These are phyloP conservation scores for Chaetops frenatus DNA, from an alignment of 2,113 vertebrate species.

Conservation along the genomic window DNA sequence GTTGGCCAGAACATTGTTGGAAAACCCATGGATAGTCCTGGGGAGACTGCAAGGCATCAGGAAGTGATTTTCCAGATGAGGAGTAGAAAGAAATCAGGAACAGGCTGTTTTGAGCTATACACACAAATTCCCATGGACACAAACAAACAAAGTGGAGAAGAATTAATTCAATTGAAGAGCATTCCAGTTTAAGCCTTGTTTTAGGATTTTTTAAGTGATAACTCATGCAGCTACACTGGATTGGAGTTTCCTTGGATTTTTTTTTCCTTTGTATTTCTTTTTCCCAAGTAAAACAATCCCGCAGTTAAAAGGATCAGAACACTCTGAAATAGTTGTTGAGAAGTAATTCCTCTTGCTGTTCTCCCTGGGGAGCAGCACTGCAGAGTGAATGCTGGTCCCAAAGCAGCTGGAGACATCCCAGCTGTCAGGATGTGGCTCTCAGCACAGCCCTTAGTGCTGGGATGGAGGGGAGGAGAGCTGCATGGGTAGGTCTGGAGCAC, in stretches of 20 bases:
- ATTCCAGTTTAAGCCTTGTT: background rate
- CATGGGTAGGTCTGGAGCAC: background rate
- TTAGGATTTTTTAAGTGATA: background rate
- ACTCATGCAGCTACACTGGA: background rate
- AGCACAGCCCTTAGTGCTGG: background rate
- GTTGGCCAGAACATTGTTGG: background rate
- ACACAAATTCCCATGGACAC: background rate
- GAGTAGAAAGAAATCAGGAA: background rate
- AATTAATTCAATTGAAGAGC: background rate
- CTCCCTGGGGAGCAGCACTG: background rate
- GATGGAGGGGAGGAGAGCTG: background rate
- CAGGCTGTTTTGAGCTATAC: background rate
- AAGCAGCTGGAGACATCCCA: background rate
- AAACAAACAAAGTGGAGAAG: background rate
- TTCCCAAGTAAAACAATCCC: background rate
- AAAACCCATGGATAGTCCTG: background rate
- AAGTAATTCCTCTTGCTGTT: background rate
- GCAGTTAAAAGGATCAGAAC: background rate
- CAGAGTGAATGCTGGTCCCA: fast-evolving
- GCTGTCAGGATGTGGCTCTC: background rate
- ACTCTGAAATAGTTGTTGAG: background rate
- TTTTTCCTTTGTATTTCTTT: background rate
- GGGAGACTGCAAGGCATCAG: background rate
- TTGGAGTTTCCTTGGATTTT: background rate
- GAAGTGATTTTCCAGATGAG: conserved; percentile 27